These are phyloP conservation scores for Coreoperca whiteheadi DNA, from an alignment of 2,113 vertebrate species.

Conservation along the genomic window DNA sequence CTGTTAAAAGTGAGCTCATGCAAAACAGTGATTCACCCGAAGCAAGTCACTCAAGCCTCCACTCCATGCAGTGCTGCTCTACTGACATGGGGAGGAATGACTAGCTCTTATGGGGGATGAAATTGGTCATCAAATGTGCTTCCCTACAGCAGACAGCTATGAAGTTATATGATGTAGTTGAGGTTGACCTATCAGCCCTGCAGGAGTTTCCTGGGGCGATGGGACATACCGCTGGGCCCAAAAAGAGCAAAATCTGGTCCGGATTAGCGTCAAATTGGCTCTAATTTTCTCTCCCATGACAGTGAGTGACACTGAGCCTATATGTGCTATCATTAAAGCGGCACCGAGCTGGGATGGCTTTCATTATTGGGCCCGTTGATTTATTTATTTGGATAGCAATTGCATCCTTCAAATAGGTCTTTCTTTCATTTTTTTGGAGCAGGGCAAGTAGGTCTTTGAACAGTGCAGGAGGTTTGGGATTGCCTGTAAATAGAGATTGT, in stretches of 20 bases:
- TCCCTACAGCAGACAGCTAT: slow-evolving; percentile 40
- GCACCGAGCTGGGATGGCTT: slow-evolving; percentile 76
- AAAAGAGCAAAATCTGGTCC: slow-evolving; percentile 71
- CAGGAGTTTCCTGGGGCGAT: slow-evolving; percentile 56
- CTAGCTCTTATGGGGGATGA: slow-evolving; percentile 48
- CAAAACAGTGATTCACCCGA: slow-evolving; percentile 50
- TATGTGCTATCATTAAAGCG: slow-evolving; percentile 76
- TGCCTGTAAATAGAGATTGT: slow-evolving; percentile 14
- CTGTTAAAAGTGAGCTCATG: slow-evolving; percentile 21
- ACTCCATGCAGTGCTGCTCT: slow-evolving; percentile 11
- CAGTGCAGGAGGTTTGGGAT: slow-evolving; percentile 40
- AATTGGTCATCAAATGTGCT: slow-evolving; percentile 59
- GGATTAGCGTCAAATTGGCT: slow-evolving; percentile 79
- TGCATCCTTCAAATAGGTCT: slow-evolving; percentile 69
- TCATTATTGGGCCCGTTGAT: slow-evolving; percentile 77
- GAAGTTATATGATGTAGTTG: slow-evolving; percentile 52
- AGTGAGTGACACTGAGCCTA: slow-evolving; percentile 76
- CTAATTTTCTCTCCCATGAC: slow-evolving; percentile 75
- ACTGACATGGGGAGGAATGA: slow-evolving; percentile 43
- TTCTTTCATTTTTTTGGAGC: slow-evolving; percentile 46
- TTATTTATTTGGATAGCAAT: slow-evolving; percentile 79
- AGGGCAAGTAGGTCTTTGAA: slow-evolving; percentile 62
- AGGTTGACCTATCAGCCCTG: slow-evolving; percentile 37
- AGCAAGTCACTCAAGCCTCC: slow-evolving; percentile 4
- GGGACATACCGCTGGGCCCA: slow-evolving; percentile 39